Conservation (phyloP, 2,888 invertebrate genomes). For the Lithophane semibrunnea region DNA sequence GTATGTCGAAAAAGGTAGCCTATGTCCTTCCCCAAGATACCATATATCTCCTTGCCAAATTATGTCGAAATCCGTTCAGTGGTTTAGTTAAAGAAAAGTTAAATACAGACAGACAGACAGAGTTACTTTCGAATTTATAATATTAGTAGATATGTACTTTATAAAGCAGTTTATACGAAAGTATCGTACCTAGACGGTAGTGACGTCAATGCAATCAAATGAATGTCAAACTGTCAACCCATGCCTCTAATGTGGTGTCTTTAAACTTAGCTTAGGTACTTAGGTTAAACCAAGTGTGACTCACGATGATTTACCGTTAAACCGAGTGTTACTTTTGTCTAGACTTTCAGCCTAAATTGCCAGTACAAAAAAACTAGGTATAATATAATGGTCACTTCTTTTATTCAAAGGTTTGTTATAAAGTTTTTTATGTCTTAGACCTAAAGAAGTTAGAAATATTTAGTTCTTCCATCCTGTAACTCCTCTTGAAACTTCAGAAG, state of each 20-base stretch:
- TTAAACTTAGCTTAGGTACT: constrained; percentile 41
- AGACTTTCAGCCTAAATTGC: constrained; percentile 10
- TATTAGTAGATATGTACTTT: no score
- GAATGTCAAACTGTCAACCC: constrained; percentile 24
- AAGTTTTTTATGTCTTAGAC: no score
- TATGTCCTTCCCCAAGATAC: no score
- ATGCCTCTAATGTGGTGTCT: constrained; percentile 6
- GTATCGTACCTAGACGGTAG: not conserved
- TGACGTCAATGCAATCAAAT: constrained; percentile 25
- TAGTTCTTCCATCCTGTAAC: not conserved
- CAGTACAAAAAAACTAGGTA: not conserved
- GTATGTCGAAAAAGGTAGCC: no score
- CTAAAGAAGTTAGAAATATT: no score
- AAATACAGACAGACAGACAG: no score
- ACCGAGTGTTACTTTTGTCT: constrained; percentile 25
- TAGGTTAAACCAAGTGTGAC: constrained; percentile 37
- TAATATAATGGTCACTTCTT: not conserved
- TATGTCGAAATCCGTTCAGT: no score
- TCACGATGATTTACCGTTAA: constrained; percentile 44
- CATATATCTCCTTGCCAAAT: no score
- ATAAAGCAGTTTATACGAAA: no score
- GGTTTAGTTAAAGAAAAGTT: no score
- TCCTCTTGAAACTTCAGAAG: not conserved
- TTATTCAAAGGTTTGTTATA: not conserved
- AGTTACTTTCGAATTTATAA: no score